A percentile compares a stretch with the other conserved stretches of the same genome.
These are phyloP conservation scores for Eristalis intricaria DNA, from an alignment of 2,888 invertebrate species.

Conservation along the genomic window DNA sequence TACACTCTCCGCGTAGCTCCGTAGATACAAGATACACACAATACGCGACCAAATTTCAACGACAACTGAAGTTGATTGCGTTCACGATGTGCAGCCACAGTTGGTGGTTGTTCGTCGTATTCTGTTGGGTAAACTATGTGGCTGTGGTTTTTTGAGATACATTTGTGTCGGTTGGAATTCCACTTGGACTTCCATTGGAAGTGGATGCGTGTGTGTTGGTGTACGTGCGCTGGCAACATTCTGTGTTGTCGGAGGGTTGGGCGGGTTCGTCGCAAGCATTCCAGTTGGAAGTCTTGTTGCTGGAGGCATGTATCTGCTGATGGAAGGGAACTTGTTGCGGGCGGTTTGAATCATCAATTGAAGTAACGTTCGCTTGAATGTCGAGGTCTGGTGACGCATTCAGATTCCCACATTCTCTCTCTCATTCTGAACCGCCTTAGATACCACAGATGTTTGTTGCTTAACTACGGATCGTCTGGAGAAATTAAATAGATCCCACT, in stretches of 20 bases:
- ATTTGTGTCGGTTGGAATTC: conserved; percentile 49
- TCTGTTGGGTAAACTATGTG: conserved; percentile 38
- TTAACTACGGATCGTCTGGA: too few relatives aligned
- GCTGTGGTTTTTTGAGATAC: conserved; percentile 35
- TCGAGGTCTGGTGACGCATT: too few relatives aligned
- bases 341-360: too few relatives aligned
- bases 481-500: too few relatives aligned
- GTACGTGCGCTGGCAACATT: conserved; percentile 25
- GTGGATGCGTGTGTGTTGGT: too few relatives aligned
- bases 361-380: too few relatives aligned
- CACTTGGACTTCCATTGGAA: conserved; percentile 43
- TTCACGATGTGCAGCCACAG: conserved; percentile 54
- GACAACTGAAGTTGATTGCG: conserved; percentile 61
- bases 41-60: conserved; percentile 61
- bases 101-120: conserved; percentile 64
- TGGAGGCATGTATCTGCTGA: background rate
- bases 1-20: conserved; percentile 21
- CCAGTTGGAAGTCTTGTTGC: background rate
- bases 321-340: too few relatives aligned
- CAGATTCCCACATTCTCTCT: too few relatives aligned
- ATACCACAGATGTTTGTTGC: too few relatives aligned
- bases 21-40: conserved; percentile 32
- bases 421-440: too few relatives aligned
- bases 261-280: background rate
- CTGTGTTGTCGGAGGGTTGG: background rate